Conservation (phyloP, 2,113 vertebrate genomes). For the Notiomystis cincta region DNA sequence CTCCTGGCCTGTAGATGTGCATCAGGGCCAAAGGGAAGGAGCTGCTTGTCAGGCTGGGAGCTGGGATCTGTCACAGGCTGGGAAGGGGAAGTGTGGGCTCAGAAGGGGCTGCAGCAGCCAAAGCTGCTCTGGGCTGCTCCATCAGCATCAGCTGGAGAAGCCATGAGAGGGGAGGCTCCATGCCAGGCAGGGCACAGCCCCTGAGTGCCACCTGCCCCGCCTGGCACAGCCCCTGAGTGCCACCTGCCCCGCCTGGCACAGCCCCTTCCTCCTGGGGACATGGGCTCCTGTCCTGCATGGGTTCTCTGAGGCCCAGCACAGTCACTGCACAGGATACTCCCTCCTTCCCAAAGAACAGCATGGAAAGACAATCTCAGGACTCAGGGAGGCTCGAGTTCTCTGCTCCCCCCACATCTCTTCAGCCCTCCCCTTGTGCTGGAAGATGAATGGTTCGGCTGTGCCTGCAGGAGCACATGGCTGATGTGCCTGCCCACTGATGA, state of each 20-base stretch:
- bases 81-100: neutral
- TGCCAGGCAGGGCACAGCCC: neutral
- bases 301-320: neutral
- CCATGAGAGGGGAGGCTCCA: fast-evolving
- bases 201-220: neutral
- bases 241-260: neutral
- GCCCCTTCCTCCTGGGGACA: neutral
- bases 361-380: neutral
- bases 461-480: neutral
- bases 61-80: neutral
- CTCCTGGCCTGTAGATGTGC: neutral
- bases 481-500: neutral
- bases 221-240: neutral
- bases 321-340: neutral
- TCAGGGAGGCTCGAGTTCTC: neutral
- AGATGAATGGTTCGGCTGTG: neutral
- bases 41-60: neutral
- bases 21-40: neutral
- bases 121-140: neutral
- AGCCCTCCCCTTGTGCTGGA: neutral
- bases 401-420: neutral
- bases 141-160: neutral
- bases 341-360: neutral
- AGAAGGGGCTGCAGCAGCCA: neutral
- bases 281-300: neutral